These are phyloP conservation scores for Camelus bactrianus DNA, from an alignment of 2,113 vertebrate species.

Conservation along the genomic window DNA sequence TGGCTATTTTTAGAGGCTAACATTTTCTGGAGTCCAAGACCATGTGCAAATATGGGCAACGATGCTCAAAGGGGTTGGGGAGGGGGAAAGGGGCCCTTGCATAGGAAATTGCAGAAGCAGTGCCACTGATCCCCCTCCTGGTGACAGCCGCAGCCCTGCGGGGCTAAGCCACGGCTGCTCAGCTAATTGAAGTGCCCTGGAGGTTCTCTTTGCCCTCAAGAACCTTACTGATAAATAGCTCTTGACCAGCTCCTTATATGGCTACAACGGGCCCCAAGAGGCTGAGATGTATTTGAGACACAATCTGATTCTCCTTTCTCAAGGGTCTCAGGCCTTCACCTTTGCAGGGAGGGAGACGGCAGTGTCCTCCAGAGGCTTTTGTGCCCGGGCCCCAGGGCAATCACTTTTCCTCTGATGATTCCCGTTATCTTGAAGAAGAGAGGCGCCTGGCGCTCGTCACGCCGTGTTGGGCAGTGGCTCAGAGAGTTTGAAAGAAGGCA, in stretches of 20 bases:
- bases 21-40: conserved; percentile 27
- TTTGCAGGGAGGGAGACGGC: conserved; percentile 19
- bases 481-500: conserved; percentile 24
- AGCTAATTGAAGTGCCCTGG: conserved; percentile 51
- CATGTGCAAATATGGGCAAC: conserved; percentile 23
- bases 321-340: conserved; percentile 39
- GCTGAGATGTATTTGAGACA: conserved; percentile 74
- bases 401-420: conserved; percentile 65
- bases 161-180: conserved; percentile 22
- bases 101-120: not conserved
- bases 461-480: not conserved
- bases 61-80: not conserved
- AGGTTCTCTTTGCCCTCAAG: conserved; percentile 70
- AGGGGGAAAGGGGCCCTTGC: not conserved
- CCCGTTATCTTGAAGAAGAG: conserved; percentile 73
- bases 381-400: not conserved
- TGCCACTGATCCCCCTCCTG: not conserved
- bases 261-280: conserved; percentile 48
- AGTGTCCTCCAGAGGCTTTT: conserved; percentile 36
- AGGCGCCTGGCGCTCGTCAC: conserved; percentile 73
- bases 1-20: conserved; percentile 14
- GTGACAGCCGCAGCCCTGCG: conserved; percentile 58
- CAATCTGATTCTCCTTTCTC: conserved; percentile 70
- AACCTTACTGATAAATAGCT: conserved; percentile 73
- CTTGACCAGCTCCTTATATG: conserved; percentile 80